Evolutionary conservation across 2,888 invertebrate species (phyloP), one percentile per base, ranked within the genome.

Genomic region (Tuta absoluta): DNA sequence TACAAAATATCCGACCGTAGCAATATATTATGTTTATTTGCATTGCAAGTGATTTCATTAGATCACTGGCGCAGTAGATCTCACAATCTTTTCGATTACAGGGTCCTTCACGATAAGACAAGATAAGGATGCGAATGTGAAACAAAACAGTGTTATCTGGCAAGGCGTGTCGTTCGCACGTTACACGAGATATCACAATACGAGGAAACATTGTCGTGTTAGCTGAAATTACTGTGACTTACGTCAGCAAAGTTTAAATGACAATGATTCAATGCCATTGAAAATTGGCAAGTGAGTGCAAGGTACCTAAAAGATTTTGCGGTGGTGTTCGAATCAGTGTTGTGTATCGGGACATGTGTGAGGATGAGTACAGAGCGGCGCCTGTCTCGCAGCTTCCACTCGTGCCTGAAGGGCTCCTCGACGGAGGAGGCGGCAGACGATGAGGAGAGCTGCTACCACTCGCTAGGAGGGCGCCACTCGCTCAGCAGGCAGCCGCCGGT

Each of bases 341-440:
- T 73, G 76, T 70, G 74, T 70, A 14, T 75, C 70, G 75, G 84
- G 90, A 88, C 79, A 90, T 91, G 91, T 80, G 77, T 84, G 83
- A 89, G 72, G 74, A 92, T 92, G 92, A 92, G 92, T 74, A 91
- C 92, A 79, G 92, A 92, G 78, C 87, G 93, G 69, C 92, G 94
- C 67, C 91, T 94, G 70, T 94, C 94, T 60, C 92, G 94, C 80
- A 94, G 94, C 79, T 94, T 94, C 82, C 94, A 94, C 86, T 94
- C 94, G 67, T 94, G 94, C 77, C 89, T 94, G 73, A 93, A 94
- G 73, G 94, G 94, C 45, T 92, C 92, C 67, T 91, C 92, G 67
- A 91, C 92, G 70, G 92, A 92, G 81, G 92, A 91, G 77, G 92
- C 87, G 48, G 88, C 86, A 28, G 91, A 91, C 72, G 89, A 89